Evolutionary conservation across 2,797 vertebrate genomes (phyloP).

Genomic region (Xiphorhynchus erythropygius): DNA sequence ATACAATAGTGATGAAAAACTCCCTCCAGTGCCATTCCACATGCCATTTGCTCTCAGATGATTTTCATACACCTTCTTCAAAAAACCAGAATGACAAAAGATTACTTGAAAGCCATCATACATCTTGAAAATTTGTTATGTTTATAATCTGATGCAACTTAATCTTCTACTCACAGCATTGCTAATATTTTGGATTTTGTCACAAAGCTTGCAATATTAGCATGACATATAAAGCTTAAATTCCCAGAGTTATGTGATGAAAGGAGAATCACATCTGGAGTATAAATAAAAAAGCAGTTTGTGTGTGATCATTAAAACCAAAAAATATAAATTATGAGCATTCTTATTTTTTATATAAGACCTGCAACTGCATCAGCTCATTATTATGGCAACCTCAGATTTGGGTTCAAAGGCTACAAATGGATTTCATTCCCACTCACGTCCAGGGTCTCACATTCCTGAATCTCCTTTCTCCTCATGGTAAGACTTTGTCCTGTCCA

Average conservation of each 20-base stretch:
- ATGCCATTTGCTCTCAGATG: slow-evolving; percentile 10
- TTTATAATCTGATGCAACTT: neutral
- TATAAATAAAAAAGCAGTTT: neutral
- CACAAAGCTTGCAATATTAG: slow-evolving; percentile 1
- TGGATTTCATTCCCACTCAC: neutral
- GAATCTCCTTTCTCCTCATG: neutral
- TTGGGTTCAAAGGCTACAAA: neutral
- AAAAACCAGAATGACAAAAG: neutral
- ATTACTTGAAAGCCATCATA: slow-evolving; percentile 1
- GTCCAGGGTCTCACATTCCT: neutral
- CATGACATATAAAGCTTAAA: neutral
- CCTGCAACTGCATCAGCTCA: neutral
- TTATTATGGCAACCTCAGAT: neutral
- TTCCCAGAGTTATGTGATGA: neutral
- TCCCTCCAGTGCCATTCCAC: slow-evolving; percentile 21
- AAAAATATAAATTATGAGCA: neutral
- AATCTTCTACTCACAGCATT: neutral
- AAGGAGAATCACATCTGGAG: neutral
- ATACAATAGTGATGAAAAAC: slow-evolving; percentile 29
- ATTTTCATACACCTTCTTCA: slow-evolving; percentile 12
- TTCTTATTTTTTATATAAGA: neutral
- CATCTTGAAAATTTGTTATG: neutral
- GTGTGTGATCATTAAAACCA: neutral
- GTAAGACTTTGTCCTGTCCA: neutral
- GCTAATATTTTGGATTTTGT: neutral